These are phyloP conservation scores for Megastigmus dorsalis DNA, from an alignment of 2,888 invertebrate genomes.

Conservation along the genomic window DNA sequence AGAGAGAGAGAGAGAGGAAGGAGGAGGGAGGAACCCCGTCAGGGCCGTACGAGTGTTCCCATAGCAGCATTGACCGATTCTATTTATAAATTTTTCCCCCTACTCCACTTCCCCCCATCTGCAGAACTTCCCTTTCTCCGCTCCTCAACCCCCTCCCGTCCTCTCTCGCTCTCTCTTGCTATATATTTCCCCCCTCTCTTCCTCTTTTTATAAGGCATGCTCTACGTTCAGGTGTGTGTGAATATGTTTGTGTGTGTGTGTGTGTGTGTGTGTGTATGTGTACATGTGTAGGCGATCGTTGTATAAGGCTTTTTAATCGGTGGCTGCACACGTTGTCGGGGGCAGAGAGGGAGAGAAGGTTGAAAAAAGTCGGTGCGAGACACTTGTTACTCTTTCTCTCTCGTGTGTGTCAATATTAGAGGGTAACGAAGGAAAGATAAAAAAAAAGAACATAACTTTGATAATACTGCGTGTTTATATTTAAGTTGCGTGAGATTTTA, in stretches of 20 bases:
- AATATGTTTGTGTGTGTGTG: neutral
- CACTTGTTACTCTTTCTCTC: constrained; percentile 42
- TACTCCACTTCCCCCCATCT: neutral
- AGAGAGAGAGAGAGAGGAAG: neutral
- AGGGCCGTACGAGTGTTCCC: constrained; percentile 65
- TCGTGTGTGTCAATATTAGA: constrained; percentile 13
- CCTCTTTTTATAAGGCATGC: too few relatives aligned
- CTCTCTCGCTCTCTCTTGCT: neutral
- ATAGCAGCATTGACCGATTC: constrained; percentile 73
- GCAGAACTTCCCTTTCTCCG: constrained; percentile 17
- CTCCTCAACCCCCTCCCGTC: neutral
- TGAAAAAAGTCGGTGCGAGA: neutral
- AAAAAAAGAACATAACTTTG: too few relatives aligned
- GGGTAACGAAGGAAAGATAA: neutral
- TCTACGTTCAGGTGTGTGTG: too few relatives aligned
- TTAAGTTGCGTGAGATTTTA: too few relatives aligned
- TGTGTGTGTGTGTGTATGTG: neutral
- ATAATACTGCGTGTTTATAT: too few relatives aligned
- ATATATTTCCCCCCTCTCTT: neutral
- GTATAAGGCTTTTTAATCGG: neutral
- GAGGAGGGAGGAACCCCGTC: constrained; percentile 32
- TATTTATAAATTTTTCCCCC: constrained; percentile 68
- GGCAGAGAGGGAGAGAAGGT: too few relatives aligned
- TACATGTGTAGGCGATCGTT: neutral
- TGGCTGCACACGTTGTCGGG: too few relatives aligned